Evolutionary conservation across 2,888 invertebrate species (phyloP).

Genomic region (Notocelia uddmanniana): DNA sequence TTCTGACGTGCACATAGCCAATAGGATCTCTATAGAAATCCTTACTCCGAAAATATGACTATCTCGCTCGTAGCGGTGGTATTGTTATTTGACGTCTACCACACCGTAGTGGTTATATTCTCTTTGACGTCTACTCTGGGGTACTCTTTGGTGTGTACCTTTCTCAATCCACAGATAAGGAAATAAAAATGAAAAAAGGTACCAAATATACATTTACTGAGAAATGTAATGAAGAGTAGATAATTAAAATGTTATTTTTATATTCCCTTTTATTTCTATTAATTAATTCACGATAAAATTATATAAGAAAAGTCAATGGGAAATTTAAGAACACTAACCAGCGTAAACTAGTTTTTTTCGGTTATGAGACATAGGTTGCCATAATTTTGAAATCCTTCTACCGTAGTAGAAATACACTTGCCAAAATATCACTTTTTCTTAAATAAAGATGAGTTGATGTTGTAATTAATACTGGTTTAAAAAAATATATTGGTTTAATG

Average conservation of each 20-base stretch:
- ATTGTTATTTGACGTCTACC: no score
- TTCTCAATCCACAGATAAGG: slow-evolving; percentile 36
- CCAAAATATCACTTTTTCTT: no score
- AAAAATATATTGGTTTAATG: no score
- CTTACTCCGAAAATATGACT: no score
- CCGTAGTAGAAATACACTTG: slow-evolving; percentile 22
- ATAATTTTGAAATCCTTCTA: background rate
- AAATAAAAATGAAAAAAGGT: background rate
- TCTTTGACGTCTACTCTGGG: background rate
- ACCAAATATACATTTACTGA: background rate
- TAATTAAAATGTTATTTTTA: background rate
- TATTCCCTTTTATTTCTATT: background rate
- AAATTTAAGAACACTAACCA: slow-evolving; percentile 42
- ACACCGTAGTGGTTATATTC: no score
- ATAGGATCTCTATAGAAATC: no score
- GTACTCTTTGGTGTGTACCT: no score
- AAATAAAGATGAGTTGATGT: no score
- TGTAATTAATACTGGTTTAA: no score
- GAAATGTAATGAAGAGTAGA: background rate
- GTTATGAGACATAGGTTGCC: slow-evolving; percentile 51
- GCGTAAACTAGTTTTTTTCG: slow-evolving; percentile 57
- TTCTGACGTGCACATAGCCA: no score
- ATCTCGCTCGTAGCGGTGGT: no score
- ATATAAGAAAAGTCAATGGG: background rate
- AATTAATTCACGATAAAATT: no score